Evolutionary conservation across 2,888 invertebrate species (phyloP).

Genomic region (Pammene fasciana): DNA sequence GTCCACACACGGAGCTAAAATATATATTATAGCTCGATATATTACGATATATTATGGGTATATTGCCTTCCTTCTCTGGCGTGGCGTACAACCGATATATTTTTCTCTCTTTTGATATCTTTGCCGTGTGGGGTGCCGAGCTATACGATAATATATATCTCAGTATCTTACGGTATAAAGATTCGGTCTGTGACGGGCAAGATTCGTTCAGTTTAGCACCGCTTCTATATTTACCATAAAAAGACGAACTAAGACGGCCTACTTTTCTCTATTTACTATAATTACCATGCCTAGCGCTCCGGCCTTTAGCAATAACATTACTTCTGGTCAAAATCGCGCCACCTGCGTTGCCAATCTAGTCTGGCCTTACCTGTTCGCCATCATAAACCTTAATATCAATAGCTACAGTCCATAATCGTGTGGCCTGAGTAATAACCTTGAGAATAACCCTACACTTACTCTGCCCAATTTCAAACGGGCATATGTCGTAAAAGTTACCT

Average conservation of each 20-base stretch:
- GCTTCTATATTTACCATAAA: background rate
- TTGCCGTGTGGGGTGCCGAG: no score
- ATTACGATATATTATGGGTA: no score
- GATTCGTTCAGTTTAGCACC: background rate
- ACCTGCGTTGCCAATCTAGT: constrained; percentile 32
- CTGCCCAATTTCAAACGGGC: background rate
- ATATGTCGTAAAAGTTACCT: constrained; percentile 1
- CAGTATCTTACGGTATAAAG: no score
- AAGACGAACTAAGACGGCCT: background rate
- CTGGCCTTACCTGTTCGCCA: background rate
- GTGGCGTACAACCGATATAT: no score
- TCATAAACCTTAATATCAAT: background rate
- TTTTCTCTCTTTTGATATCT: no score
- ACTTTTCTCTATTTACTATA: constrained; percentile 21
- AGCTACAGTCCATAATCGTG: constrained; percentile 1
- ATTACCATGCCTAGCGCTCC: constrained; percentile 15
- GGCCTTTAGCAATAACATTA: constrained; percentile 36
- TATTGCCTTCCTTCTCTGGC: no score
- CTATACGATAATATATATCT: no score
- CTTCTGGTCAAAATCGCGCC: constrained; percentile 27
- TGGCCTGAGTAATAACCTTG: constrained; percentile 20
- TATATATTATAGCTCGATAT: no score
- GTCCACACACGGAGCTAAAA: no score
- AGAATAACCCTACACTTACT: constrained; percentile 26
- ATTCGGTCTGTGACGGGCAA: no score